Percentiles rank a stretch among this genome's conserved stretches.
These are phyloP conservation scores for Enteromius afrohamiltoni DNA, from an alignment of 2,797 vertebrate genomes.

Conservation along the genomic window DNA sequence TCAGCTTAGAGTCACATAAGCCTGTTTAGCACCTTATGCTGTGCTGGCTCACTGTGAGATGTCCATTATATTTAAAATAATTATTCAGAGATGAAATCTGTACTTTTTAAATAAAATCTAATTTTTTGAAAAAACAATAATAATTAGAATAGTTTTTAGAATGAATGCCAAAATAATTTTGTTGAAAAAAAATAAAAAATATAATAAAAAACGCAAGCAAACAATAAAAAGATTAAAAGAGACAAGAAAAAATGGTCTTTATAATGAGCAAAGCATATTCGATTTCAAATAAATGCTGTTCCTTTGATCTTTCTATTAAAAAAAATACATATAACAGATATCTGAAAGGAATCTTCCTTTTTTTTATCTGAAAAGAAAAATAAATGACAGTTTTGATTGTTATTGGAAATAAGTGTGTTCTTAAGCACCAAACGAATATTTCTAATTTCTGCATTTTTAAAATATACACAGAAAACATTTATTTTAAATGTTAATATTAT, in stretches of 20 bases:
- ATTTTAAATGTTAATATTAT: not conserved
- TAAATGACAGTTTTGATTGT: not conserved
- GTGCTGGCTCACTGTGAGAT: not conserved
- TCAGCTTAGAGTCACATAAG: conserved; percentile 30
- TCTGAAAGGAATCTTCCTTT: not conserved
- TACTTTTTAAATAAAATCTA: not conserved
- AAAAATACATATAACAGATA: not conserved
- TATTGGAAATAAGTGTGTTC: not conserved
- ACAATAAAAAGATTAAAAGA: not conserved
- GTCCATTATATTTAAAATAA: not conserved
- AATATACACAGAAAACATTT: not conserved
- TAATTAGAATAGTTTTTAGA: not conserved
- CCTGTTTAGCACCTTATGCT: not conserved
- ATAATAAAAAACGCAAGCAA: not conserved
- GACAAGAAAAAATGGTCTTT: not conserved
- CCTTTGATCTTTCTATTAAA: not conserved
- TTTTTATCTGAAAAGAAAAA: not conserved
- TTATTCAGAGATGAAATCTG: not conserved
- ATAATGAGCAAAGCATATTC: not conserved
- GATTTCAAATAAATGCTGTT: not conserved
- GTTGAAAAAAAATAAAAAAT: no score
- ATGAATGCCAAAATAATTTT: not conserved
- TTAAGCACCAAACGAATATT: not conserved
- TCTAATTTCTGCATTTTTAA: not conserved
- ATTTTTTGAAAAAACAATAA: not conserved